A percentile compares a stretch with the other conserved stretches of the same genome.
These are phyloP conservation scores for Myxocyprinus asiaticus DNA, from an alignment of 2,113 vertebrate genomes.

Conservation along the genomic window DNA sequence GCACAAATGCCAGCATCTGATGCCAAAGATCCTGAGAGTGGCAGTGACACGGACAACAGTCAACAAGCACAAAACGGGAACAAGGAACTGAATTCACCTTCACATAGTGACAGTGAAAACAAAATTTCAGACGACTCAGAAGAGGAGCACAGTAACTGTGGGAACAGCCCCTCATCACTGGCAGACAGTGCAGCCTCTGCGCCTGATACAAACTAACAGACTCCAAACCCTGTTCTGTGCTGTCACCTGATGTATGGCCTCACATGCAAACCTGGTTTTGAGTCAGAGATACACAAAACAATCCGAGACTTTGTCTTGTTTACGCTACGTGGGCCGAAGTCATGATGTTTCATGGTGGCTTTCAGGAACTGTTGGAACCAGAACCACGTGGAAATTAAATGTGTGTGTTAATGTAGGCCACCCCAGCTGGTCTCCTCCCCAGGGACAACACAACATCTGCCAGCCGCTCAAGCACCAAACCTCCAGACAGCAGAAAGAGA, in stretches of 20 bases:
- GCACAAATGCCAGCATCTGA: conserved; percentile 3
- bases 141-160: conserved; percentile 71
- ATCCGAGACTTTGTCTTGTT: too few species aligned
- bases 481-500: not conserved
- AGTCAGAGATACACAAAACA: too few species aligned
- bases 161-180: conserved; percentile 49
- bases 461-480: not conserved
- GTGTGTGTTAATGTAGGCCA: too few species aligned
- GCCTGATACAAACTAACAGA: conserved; percentile 73
- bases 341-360: too few species aligned
- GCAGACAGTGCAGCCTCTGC: conserved; percentile 47
- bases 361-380: too few species aligned
- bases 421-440: not conserved
- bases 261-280: too few species aligned
- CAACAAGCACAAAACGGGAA: conserved; percentile 72
- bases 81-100: conserved; percentile 67
- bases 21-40: conserved; percentile 35
- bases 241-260: conserved; percentile 52
- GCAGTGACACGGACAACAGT: conserved; percentile 55
- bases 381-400: conserved; percentile 25
- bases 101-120: conserved; percentile 64
- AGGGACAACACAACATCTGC: not conserved
- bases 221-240: conserved; percentile 65
- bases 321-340: too few species aligned
- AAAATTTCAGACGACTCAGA: conserved; percentile 77